Evolutionary conservation across 2,797 vertebrate species (phyloP), one percentile per base, ranked within the genome.

Genomic region (Serranus cabrilla): DNA sequence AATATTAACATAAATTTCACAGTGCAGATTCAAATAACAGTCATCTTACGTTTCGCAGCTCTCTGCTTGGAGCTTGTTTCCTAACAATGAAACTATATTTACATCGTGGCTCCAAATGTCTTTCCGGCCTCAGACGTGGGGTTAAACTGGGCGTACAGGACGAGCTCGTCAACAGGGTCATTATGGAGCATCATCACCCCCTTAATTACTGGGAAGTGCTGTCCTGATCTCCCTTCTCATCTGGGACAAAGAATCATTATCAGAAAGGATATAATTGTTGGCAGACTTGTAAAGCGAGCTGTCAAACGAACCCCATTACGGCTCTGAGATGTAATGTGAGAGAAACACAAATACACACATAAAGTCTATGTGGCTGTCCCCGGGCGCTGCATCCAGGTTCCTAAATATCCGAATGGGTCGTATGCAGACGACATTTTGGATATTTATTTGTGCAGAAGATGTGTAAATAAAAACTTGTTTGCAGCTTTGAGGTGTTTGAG

Each of bases 221-320:
- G 1, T 49, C 18, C 23, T 14, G 27, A 54, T 51, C 23, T 51
- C 2, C 14, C 50, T 1, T 16, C 50, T 73, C 18, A 18, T 47
- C 21, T 47, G 42, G 42, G 34, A 40, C 25, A 52, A 49, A 43
- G 5, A 31, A 37, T 66, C 55, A 20, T 34, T 18, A 17, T 54
- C 21, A 37, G 52, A 27, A 34, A 10, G 21, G 1, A 27, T 11
- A 42, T 39, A 46, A 39, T 21, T 59, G 12, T 45, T 69, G 71
- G 34, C 43, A 57, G 71, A 11, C 47, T 21, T 50, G 21, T 52
- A 42, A 70, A 62, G 27, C 0, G 8, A 58, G 49, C 13, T 50
- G n/a, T 80, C n/a, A 31, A 25, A 57, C n/a, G 54, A 70, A 55
- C 46, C 39, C 13, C 31, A 57, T 56, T 40, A 56, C n/a, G 9